Percentiles rank a stretch among this genome's conserved stretches.
phyloP scores from a whole-genome alignment of 1,140 invertebrate species.

The Procambarus virginalis region DNA sequence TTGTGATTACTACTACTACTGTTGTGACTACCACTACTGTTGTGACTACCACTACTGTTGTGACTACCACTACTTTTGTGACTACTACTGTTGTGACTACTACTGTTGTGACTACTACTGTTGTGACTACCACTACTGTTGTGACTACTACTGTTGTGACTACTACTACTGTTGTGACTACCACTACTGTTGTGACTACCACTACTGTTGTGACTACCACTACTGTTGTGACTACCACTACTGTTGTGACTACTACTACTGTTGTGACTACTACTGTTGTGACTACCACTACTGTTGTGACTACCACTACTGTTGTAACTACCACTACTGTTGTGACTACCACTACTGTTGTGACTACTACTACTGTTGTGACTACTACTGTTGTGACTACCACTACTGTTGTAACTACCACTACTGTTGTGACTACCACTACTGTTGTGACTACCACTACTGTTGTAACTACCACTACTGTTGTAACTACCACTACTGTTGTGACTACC shows the following conservation, averaged over 20 bases:
- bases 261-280: neutral
- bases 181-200: neutral
- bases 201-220: neutral
- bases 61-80: neutral
- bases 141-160: neutral
- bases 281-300: neutral
- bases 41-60: neutral
- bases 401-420: neutral
- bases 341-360: neutral
- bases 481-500: neutral
- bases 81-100: neutral
- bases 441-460: neutral
- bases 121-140: no score
- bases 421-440: neutral
- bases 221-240: neutral
- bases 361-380: slow-evolving; percentile 1
- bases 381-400: neutral
- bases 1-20: neutral
- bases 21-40: neutral
- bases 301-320: neutral
- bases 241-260: neutral
- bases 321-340: neutral
- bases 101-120: neutral
- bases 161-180: neutral
- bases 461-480: neutral